Evolutionary conservation across 1,140 invertebrate genomes (phyloP), one percentile per base, ranked within the genome.

Genomic region (Calliopsis andreniformis): DNA sequence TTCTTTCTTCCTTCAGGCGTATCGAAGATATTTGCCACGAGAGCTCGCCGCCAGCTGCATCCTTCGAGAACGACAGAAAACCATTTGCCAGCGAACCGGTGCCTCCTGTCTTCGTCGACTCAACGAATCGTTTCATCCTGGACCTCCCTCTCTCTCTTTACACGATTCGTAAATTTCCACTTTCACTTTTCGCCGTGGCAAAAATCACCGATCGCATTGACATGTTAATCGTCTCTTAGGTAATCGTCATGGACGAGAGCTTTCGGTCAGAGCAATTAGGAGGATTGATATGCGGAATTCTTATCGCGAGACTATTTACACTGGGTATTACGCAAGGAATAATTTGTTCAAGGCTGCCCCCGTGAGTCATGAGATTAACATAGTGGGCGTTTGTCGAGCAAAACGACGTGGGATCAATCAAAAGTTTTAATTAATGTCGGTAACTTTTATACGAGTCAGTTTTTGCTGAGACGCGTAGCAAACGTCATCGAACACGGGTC

Each of bases 21-120:
- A 8, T 12, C 4, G 0, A 30, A 30, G 18, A 8, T 30, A 30
- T 56, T n/a, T 23, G n/a, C 18, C n/a, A 35, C 47, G 51, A 80
- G 45, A 67, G 14, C 25, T 49, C 66, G 35, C 62, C 43, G 70
- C 55, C 79, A 80, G 79, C 63, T 80, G 77, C 43, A 42, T 18
- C 53, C 49, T 68, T 73, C 23, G 64, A 72, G 32, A 66, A 42
- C 58, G 35, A 23, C 66, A 49, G 43, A 25, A 56, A 23, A 58
- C 62, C 56, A 80, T 53, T 72, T 66, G 61, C 62, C 47, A 66
- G 28, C 47, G 39, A 64, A 80, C 62, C 76, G 68, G 51, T 80
- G 78, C 63, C 45, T 25, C 55, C 25, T 23, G 12, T 47, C 42
- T 25, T 69, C 55, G 7, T 76, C 53, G 39, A 53, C 77, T 68